These are phyloP conservation scores for Eumacrocentrus americanus DNA, from an alignment of 2,888 invertebrate species.

Conservation along the genomic window DNA sequence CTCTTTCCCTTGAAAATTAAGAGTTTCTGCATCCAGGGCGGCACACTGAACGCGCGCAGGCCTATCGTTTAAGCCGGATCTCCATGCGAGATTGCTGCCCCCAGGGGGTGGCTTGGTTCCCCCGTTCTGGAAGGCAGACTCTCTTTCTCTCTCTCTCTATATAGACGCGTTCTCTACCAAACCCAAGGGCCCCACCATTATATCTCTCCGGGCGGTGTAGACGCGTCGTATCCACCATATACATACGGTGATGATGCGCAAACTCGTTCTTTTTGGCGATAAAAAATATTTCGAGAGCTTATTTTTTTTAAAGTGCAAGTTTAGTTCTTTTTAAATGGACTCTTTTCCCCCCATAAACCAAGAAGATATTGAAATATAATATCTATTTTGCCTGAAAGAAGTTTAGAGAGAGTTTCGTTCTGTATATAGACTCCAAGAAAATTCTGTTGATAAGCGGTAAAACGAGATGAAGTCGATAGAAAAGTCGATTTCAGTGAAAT, in stretches of 20 bases:
- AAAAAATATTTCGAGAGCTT: background rate
- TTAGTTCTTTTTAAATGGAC: background rate
- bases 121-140: conserved; percentile 22
- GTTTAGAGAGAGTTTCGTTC: too few species aligned
- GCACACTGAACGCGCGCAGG: conserved; percentile 48
- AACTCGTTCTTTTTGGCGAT: conserved; percentile 6
- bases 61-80: conserved; percentile 61
- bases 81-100: conserved; percentile 59
- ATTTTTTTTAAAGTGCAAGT: background rate
- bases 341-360: too few species aligned
- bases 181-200: conserved; percentile 20
- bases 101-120: conserved; percentile 44
- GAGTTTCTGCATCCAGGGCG: conserved; percentile 54
- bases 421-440: too few species aligned
- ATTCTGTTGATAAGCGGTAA: too few species aligned
- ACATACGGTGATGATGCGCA: conserved; percentile 2
- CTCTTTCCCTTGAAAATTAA: conserved; percentile 53
- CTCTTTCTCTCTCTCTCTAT: background rate
- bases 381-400: too few species aligned
- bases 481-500: background rate
- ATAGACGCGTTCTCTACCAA: conserved; percentile 6
- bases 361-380: too few species aligned
- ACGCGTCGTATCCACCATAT: background rate
- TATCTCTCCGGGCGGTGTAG: background rate
- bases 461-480: background rate